phyloP scores from a whole-genome alignment of 2,888 invertebrate genomes.

The Leucophenga maculata region DNA sequence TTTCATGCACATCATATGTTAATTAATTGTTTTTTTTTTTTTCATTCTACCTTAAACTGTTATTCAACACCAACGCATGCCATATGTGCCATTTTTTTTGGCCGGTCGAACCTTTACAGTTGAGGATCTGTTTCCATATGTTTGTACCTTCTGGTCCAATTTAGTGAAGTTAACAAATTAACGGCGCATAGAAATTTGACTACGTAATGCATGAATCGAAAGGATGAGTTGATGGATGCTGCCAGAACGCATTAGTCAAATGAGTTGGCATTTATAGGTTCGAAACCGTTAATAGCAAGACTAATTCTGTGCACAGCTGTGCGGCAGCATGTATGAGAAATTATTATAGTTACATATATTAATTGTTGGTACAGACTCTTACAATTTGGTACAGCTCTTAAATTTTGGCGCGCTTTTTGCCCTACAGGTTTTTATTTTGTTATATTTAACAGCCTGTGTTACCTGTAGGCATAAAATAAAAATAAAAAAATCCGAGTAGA shows the following conservation, averaged over 20 bases:
- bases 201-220: neutral
- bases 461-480: no score
- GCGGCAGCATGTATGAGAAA: neutral
- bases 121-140: no score
- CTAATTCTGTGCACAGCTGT: neutral
- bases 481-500: no score
- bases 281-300: neutral
- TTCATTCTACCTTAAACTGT: neutral
- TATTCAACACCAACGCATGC: constrained; percentile 11
- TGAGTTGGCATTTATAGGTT: neutral
- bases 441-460: neutral
- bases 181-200: no score
- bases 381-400: neutral
- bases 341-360: no score
- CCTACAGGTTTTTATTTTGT: neutral
- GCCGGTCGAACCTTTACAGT: neutral
- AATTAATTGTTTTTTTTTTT: neutral
- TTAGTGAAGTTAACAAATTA: no score
- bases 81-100: neutral
- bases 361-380: no score
- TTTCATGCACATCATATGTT: neutral
- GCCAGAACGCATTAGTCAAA: neutral
- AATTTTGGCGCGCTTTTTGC: constrained; percentile 14
- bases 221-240: neutral
- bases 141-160: no score